phyloP scores from a whole-genome alignment of 2,888 invertebrate genomes.

The Ernsta delagoae region DNA sequence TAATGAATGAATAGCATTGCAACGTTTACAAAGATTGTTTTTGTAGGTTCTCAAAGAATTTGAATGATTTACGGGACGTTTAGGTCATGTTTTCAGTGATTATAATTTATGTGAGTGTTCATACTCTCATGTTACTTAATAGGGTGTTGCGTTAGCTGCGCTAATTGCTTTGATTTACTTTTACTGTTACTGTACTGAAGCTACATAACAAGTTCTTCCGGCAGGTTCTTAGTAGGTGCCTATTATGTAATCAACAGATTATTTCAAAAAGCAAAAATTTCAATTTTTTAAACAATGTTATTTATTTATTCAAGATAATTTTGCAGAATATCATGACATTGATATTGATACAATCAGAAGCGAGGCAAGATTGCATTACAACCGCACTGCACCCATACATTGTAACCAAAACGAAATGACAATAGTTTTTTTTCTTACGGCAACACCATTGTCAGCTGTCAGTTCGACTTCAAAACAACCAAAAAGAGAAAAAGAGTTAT shows the following conservation, averaged over 20 bases:
- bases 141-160: too few relatives aligned
- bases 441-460: slow-evolving; percentile 19
- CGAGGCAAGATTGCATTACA: slow-evolving; percentile 10
- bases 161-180: neutral
- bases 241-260: too few relatives aligned
- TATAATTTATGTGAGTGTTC: slow-evolving; percentile 17
- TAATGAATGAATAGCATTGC: slow-evolving; percentile 39
- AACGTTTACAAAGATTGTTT: slow-evolving; percentile 28
- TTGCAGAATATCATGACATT: slow-evolving; percentile 16
- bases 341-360: slow-evolving; percentile 14
- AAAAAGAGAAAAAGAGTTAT: neutral
- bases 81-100: slow-evolving; percentile 13
- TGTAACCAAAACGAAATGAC: slow-evolving; percentile 25
- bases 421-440: slow-evolving; percentile 15
- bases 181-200: neutral
- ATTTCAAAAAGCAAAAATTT: too few relatives aligned
- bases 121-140: slow-evolving; percentile 20
- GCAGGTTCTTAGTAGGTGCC: too few relatives aligned
- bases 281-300: too few relatives aligned
- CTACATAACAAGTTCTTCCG: too few relatives aligned
- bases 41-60: slow-evolving; percentile 25
- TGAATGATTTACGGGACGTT: slow-evolving; percentile 29
- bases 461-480: neutral
- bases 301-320: neutral
- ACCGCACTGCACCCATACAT: slow-evolving; percentile 20